phyloP scores from a whole-genome alignment of 2,113 vertebrate genomes.

The Lagopus muta region DNA sequence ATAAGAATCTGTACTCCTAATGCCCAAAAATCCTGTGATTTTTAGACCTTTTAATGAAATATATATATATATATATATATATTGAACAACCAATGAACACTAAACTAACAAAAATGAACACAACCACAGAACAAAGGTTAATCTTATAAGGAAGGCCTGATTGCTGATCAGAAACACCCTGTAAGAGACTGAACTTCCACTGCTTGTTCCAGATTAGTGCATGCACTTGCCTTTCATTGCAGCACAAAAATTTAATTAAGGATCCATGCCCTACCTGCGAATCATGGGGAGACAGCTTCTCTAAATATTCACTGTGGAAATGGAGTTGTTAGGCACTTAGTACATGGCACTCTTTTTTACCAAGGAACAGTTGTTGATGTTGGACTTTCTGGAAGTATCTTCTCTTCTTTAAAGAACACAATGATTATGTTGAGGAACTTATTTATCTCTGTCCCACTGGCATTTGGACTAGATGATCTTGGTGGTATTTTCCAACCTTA shows the following conservation, averaged over 20 bases:
- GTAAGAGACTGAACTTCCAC: not conserved
- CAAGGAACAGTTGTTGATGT: not conserved
- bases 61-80: too few species aligned
- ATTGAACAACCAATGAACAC: too few species aligned
- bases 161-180: not conserved
- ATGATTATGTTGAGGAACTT: not conserved
- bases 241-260: not conserved
- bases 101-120: too few species aligned
- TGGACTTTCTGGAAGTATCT: not conserved
- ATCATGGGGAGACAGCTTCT: not conserved
- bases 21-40: not conserved
- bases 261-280: fast-evolving
- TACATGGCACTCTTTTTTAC: not conserved
- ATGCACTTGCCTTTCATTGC: not conserved
- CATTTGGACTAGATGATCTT: not conserved
- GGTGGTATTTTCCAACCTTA: too few species aligned
- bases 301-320: not conserved
- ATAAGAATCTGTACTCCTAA: not conserved
- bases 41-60: not conserved
- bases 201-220: not conserved
- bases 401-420: not conserved
- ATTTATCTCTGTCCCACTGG: not conserved
- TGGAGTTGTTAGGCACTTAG: too few species aligned
- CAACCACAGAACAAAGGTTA: not conserved
- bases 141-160: not conserved